Percentiles rank a stretch among this genome's conserved stretches.
These are phyloP conservation scores for Pseudanteris insignis DNA, from an alignment of 2,888 invertebrate genomes.

Conservation along the genomic window DNA sequence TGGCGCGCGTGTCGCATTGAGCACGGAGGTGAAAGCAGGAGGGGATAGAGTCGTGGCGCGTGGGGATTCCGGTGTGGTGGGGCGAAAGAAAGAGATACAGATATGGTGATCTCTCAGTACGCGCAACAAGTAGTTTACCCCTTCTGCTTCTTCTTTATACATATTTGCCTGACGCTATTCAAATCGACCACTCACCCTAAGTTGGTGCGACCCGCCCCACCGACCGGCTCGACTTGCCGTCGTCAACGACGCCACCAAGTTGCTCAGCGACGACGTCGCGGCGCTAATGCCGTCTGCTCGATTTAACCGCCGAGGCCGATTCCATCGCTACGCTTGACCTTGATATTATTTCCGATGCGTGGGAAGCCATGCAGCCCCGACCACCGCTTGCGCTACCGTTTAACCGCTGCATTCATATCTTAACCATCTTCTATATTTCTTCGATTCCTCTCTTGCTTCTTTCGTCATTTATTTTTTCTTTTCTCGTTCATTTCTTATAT, in stretches of 20 bases:
- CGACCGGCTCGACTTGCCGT: constrained; percentile 13
- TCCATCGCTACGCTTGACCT: constrained; percentile 40
- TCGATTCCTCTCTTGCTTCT: no score
- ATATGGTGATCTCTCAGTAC: constrained; percentile 49
- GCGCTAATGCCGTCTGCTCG: constrained; percentile 61
- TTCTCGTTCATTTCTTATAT: no score
- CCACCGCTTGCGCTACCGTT: constrained; percentile 5
- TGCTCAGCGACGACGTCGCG: constrained; percentile 51
- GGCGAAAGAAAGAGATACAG: constrained; percentile 10
- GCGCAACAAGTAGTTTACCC: constrained; percentile 63
- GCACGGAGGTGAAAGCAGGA: constrained; percentile 32
- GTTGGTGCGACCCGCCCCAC: constrained; percentile 9
- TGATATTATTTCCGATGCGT: constrained; percentile 36
- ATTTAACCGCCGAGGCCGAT: constrained; percentile 53
- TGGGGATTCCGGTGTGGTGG: constrained; percentile 11
- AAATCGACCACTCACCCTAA: constrained; percentile 39
- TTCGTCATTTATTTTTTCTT: no score
- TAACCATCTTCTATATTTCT: no score
- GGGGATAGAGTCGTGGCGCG: constrained; percentile 13
- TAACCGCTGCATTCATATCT: neutral
- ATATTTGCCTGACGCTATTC: constrained; percentile 52
- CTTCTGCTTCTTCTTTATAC: constrained; percentile 48
- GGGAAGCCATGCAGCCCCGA: constrained; percentile 12
- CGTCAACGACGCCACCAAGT: constrained; percentile 39
- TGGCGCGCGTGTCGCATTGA: constrained; percentile 16